Percentiles rank a stretch among this genome's conserved stretches.
Evolutionary conservation across 2,888 invertebrate species (phyloP).

Genomic region (Napeogenes sylphis): DNA sequence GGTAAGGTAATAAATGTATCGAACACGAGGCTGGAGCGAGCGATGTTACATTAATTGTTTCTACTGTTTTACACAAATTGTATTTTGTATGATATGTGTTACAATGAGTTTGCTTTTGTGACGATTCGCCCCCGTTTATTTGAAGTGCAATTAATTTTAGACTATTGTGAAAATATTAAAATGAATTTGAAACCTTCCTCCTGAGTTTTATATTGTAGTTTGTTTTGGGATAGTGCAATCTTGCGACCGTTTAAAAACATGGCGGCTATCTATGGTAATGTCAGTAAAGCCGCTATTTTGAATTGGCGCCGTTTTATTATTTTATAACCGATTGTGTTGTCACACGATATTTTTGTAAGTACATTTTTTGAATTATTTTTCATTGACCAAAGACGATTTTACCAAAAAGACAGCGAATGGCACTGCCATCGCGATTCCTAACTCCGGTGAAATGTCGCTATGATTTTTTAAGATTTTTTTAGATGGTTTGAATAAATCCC

Average conservation of each 20-base stretch:
- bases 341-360: slow-evolving; percentile 50
- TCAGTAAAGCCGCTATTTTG: too few relatives aligned
- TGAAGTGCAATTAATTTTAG: slow-evolving; percentile 64
- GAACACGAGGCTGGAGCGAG: slow-evolving; percentile 3
- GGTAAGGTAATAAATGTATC: too few relatives aligned
- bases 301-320: slow-evolving; percentile 1
- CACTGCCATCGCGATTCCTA: slow-evolving; percentile 50
- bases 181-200: slow-evolving; percentile 73
- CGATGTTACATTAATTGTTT: slow-evolving; percentile 5
- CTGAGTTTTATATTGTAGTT: slow-evolving; percentile 58
- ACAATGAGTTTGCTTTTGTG: slow-evolving; percentile 38
- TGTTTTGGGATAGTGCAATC: slow-evolving; percentile 49
- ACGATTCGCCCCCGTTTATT: slow-evolving; percentile 56
- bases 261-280: too few relatives aligned
- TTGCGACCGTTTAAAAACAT: slow-evolving; percentile 9
- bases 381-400: slow-evolving; percentile 64
- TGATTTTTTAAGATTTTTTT: slow-evolving; percentile 43
- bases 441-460: slow-evolving; percentile 47
- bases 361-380: slow-evolving; percentile 47
- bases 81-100: slow-evolving; percentile 26
- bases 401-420: slow-evolving; percentile 62
- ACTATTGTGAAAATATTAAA: slow-evolving; percentile 75
- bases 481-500: slow-evolving; percentile 41
- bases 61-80: slow-evolving; percentile 11
- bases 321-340: slow-evolving; percentile 35